phyloP scores from a whole-genome alignment of 2,113 vertebrate species.

The Cnemophilus loriae region DNA sequence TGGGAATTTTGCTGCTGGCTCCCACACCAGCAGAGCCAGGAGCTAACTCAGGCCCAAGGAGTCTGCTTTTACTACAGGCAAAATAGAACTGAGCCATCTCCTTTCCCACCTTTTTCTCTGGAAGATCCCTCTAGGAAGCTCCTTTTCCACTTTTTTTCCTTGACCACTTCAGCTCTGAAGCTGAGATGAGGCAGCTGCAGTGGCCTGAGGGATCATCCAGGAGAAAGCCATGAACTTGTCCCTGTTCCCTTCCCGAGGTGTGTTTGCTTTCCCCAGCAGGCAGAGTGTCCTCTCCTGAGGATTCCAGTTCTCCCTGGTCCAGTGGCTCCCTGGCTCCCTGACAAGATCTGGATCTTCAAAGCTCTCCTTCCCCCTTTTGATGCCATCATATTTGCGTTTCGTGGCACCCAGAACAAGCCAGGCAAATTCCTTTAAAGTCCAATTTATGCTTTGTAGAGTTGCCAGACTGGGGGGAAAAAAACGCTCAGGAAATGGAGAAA shows the following conservation, averaged over 20 bases:
- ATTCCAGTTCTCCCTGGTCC: background rate
- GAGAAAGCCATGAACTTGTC: background rate
- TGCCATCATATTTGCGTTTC: background rate
- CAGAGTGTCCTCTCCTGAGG: background rate
- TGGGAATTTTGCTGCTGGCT: background rate
- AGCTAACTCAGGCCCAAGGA: background rate
- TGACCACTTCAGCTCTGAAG: background rate
- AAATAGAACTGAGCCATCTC: background rate
- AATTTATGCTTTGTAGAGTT: constrained; percentile 14
- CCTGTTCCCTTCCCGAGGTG: background rate
- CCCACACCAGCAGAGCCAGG: background rate
- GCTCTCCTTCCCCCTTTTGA: background rate
- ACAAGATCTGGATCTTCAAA: constrained; percentile 31
- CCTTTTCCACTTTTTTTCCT: background rate
- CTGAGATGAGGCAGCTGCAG: background rate
- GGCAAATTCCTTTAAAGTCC: background rate
- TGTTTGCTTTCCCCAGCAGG: background rate
- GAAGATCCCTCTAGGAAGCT: background rate
- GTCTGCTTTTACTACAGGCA: background rate
- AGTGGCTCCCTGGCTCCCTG: background rate
- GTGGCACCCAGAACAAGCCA: background rate
- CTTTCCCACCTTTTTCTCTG: background rate
- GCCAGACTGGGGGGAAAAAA: background rate
- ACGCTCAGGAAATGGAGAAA: background rate
- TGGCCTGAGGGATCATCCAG: background rate